Base-by-base conservation (phyloP, 1,140 invertebrate species). In the Platorchestia sp. region DNA sequence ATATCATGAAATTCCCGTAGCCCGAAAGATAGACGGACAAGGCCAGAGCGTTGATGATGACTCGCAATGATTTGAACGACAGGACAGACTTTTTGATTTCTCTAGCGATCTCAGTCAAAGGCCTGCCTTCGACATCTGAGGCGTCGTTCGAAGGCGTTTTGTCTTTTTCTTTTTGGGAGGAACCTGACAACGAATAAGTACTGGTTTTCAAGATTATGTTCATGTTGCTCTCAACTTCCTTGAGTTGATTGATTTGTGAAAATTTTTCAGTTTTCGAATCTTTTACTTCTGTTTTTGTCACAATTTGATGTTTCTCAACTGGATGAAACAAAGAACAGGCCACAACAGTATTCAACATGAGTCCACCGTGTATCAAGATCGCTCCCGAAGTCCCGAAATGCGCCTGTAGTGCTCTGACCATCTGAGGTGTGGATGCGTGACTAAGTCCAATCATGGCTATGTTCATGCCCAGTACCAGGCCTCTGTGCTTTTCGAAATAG, bases 401-500 rank as follows among this genome's bases (percentile, higher is more conserved):
- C 3, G 47, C 91, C 44, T 93, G 91, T 6, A 93, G 45, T 0
- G 45, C 43, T 45, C 91, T 93, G 10, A 93, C 44, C 3, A 93
- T 93, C 45, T 93, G 91, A 3, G 91, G 91, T 42, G 41, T 47
- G 43, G 40, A 5, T 3, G 44, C 45, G 36, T 45, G 91, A 40
- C 45, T 93, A 7, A 93, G 10, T 10, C 43, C 91, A 7, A 45
- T 44, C 36, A 44, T 36, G 0, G 91, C 45, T 19, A 47, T 44
- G 45, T 93, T 93, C 43, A 93, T 19, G 45, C 91, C 3, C 43
- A 93, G 41, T 36, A 93, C 91, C 44, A 93, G 91, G 45, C 91
- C 91, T 40, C 91, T 42, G 45, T 41, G 91, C 91, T 93, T 93
- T 6, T 93, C 10, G 91, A 93, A 93, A 44, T 93, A 93, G 40